Percentiles rank a stretch among this genome's conserved stretches.
Evolutionary conservation across 2,888 invertebrate species (phyloP).

Genomic region (Machimus rusticus): DNA sequence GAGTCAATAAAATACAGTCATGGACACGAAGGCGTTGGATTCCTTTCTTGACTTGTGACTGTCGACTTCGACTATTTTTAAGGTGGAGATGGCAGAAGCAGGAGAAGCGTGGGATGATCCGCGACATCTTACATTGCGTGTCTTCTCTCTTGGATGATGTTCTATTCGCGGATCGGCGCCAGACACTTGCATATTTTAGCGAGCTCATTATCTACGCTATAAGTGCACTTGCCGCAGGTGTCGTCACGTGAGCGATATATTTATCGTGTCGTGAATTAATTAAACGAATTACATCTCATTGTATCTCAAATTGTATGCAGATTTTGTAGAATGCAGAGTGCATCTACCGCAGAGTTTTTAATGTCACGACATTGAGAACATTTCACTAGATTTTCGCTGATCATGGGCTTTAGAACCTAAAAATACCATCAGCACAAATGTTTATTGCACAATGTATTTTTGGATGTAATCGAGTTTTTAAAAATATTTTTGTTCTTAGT

Average conservation of each 20-base stretch:
- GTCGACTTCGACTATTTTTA: background rate
- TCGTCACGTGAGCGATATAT: background rate
- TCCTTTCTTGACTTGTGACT: background rate
- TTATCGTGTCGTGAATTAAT: background rate
- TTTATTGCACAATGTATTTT: too few relatives aligned
- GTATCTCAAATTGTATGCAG: background rate
- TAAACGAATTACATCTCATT: background rate
- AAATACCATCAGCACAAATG: too few relatives aligned
- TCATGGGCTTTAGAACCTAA: too few relatives aligned
- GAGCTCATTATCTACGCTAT: background rate
- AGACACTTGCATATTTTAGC: background rate
- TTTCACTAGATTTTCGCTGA: too few relatives aligned
- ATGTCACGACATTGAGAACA: too few relatives aligned
- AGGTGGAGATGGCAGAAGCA: background rate
- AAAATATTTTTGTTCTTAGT: too few relatives aligned
- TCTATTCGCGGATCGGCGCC: background rate
- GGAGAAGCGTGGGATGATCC: background rate
- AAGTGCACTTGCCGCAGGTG: background rate
- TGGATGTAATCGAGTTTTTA: too few relatives aligned
- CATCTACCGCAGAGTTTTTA: background rate
- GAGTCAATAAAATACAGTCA: background rate
- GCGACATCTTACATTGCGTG: background rate
- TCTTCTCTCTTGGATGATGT: background rate
- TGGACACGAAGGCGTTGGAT: background rate
- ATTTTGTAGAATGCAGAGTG: too few relatives aligned